A percentile compares a stretch with the other conserved stretches of the same genome.
phyloP scores from a whole-genome alignment of 2,888 invertebrate genomes.

The Galerucella pusilla region DNA sequence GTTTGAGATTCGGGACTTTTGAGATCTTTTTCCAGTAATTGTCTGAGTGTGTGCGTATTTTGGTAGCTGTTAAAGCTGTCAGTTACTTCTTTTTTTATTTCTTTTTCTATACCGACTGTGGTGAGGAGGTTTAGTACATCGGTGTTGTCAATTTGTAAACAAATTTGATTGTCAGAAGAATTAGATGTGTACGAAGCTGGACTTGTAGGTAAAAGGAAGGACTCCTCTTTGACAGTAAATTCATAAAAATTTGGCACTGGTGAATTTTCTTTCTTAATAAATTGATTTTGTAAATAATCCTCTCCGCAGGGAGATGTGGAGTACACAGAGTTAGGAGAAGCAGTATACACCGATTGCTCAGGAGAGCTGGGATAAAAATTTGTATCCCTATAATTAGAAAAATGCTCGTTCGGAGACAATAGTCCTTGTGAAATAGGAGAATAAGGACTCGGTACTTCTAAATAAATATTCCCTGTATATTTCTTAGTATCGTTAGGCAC shows the following conservation, averaged over 20 bases:
- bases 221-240: constrained; percentile 65
- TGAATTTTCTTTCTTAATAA: constrained; percentile 68
- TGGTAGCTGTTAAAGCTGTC: constrained; percentile 72
- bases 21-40: constrained; percentile 53
- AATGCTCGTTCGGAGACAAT: constrained; percentile 65
- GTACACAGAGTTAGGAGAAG: constrained; percentile 68
- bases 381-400: constrained; percentile 67
- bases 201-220: constrained; percentile 61
- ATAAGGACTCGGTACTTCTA: constrained; percentile 64
- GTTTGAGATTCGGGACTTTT: constrained; percentile 52
- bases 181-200: constrained; percentile 55
- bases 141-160: constrained; percentile 49
- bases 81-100: constrained; percentile 70
- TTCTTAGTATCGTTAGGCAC: constrained; percentile 55
- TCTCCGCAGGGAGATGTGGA: constrained; percentile 70
- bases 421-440: constrained; percentile 64
- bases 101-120: constrained; percentile 55
- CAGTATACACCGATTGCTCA: constrained; percentile 67
- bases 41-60: constrained; percentile 53
- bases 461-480: constrained; percentile 60
- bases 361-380: constrained; percentile 65
- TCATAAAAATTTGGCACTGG: constrained; percentile 64
- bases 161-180: constrained; percentile 51
- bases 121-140: constrained; percentile 58
- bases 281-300: constrained; percentile 60